Percentiles rank a stretch among this genome's conserved stretches.
These are phyloP conservation scores for Callyntrura sp. DNA, from an alignment of 2,888 invertebrate genomes.

Conservation along the genomic window DNA sequence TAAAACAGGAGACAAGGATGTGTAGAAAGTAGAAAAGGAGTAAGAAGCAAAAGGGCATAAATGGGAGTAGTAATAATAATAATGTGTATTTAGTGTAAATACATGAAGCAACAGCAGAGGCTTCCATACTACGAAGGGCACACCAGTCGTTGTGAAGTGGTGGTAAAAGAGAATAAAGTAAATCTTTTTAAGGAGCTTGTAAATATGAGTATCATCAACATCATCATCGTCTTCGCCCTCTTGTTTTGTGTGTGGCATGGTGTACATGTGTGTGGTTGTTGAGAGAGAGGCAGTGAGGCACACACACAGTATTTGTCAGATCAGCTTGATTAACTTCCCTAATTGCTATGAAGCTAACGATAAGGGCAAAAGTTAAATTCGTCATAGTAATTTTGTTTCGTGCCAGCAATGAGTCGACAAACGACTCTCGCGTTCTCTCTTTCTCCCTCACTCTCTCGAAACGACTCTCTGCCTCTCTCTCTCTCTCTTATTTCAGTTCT, in stretches of 20 bases:
- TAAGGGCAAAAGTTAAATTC: constrained; percentile 79
- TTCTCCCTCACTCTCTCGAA: neutral
- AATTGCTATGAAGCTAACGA: constrained; percentile 78
- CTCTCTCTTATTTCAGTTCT: neutral
- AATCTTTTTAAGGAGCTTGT: constrained; percentile 27
- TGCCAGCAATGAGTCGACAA: constrained; percentile 78
- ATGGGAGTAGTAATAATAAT: constrained; percentile 46
- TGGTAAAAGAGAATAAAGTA: neutral
- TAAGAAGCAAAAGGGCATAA: neutral
- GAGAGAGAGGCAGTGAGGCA: constrained; percentile 46
- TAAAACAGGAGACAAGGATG: constrained; percentile 4
- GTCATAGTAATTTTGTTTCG: constrained; percentile 76
- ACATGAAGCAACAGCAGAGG: constrained; percentile 5
- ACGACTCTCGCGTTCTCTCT: constrained; percentile 43
- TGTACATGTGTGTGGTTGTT: constrained; percentile 71
- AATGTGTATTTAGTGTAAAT: constrained; percentile 69
- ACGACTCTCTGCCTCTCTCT: neutral
- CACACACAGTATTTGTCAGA: constrained; percentile 73
- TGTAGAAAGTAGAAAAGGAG: constrained; percentile 4
- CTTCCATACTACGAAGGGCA: neutral
- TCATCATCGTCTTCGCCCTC: too few relatives aligned
- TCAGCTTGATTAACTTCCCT: constrained; percentile 79
- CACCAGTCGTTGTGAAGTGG: neutral
- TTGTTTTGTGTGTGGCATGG: constrained; percentile 57
- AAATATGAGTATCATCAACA: neutral